Percentiles rank a stretch among this genome's conserved stretches.
phyloP scores from a whole-genome alignment of 2,113 vertebrate genomes.

The Platycercus adscitus region DNA sequence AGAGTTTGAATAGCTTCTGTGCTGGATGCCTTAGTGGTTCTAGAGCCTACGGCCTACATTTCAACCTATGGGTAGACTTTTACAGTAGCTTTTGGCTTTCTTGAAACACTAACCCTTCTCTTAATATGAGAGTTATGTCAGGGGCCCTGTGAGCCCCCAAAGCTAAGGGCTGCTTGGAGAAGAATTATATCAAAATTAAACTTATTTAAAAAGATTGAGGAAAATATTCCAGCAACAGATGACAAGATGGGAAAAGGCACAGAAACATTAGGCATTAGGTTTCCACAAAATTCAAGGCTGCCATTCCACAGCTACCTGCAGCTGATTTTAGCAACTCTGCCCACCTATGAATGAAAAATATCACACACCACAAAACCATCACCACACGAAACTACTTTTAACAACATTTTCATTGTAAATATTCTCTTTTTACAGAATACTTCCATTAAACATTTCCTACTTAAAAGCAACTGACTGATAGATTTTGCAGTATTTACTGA shows the following conservation, averaged over 20 bases:
- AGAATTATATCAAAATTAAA: background rate
- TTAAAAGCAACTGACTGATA: background rate
- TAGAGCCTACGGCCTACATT: background rate
- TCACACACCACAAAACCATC: background rate
- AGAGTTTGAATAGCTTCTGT: background rate
- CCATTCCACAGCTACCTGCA: background rate
- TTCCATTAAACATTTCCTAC: background rate
- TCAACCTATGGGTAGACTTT: background rate
- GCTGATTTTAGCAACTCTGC: background rate
- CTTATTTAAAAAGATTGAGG: background rate
- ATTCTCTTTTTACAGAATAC: background rate
- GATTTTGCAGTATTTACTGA: background rate
- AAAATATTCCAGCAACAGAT: background rate
- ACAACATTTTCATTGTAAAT: background rate
- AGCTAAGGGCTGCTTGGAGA: background rate
- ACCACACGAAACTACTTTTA: background rate
- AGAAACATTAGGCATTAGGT: background rate
- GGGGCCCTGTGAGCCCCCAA: background rate
- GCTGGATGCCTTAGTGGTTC: background rate
- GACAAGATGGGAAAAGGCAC: background rate
- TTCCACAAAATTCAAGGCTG: background rate
- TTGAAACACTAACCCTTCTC: background rate
- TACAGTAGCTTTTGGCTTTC: background rate
- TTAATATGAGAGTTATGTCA: background rate
- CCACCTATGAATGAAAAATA: background rate